Percentiles rank a stretch among this genome's conserved stretches.
These are phyloP conservation scores for Albula glossodonta DNA, from an alignment of 2,113 vertebrate species.

Conservation along the genomic window DNA sequence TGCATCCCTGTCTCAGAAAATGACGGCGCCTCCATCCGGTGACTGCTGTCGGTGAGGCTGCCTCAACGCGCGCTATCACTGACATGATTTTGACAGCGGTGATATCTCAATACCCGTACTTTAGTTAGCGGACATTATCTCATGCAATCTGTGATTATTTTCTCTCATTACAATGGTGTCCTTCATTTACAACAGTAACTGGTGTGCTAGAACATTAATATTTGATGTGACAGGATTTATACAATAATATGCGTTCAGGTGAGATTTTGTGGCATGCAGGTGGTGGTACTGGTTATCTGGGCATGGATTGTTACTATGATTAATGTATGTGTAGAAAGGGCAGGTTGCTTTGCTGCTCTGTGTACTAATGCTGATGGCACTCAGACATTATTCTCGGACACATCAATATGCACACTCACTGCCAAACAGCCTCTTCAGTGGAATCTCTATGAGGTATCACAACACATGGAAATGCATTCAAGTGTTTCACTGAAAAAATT, in stretches of 20 bases:
- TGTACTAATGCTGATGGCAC: background rate
- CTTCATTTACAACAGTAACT: background rate
- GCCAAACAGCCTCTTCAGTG: background rate
- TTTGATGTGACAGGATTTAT: background rate
- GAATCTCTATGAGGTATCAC: background rate
- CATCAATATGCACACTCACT: background rate
- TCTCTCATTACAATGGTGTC: background rate
- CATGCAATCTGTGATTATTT: background rate
- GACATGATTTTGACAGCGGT: background rate
- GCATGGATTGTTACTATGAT: background rate
- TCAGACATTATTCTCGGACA: background rate
- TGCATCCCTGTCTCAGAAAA: conserved; percentile 5
- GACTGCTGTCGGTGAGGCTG: background rate
- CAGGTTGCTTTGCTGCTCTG: background rate
- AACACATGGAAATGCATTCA: background rate
- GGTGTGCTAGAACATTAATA: background rate
- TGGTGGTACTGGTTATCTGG: background rate
- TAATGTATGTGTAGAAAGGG: background rate
- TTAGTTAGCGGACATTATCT: background rate
- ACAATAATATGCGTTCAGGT: background rate
- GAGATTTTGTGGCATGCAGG: background rate
- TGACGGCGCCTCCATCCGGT: background rate
- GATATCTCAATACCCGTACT: background rate
- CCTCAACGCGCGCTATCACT: background rate
- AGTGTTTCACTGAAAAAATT: background rate